Percentiles rank a stretch among this genome's conserved stretches.
These are phyloP conservation scores for Meteorus sp. DNA, from an alignment of 1,140 invertebrate species.

Conservation along the genomic window DNA sequence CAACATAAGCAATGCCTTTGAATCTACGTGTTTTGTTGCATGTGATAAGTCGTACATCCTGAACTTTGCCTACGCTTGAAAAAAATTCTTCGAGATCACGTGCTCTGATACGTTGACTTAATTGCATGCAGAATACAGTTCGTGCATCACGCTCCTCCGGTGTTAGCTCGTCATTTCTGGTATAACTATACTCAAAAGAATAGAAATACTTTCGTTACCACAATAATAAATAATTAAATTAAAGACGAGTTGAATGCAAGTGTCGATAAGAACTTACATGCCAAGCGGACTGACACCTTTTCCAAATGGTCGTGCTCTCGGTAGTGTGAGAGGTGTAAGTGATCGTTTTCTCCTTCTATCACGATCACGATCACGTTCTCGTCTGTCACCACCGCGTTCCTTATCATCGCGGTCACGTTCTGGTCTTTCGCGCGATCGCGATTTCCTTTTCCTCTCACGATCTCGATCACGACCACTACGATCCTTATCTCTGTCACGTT, in stretches of 20 bases:
- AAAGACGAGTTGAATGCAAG: too few relatives aligned
- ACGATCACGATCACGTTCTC: conserved; percentile 28
- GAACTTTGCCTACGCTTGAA: conserved; percentile 96
- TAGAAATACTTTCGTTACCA: not conserved
- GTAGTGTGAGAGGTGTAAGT: conserved; percentile 56
- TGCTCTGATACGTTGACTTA: conserved; percentile 91
- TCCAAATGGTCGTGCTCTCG: conserved; percentile 54
- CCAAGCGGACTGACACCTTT: conserved; percentile 55
- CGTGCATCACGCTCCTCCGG: conserved; percentile 97
- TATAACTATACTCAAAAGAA: conserved; percentile 18
- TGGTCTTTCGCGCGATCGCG: conserved; percentile 38
- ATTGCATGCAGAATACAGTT: conserved; percentile 98
- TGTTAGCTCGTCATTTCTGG: conserved; percentile 74
- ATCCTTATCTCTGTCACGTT: conserved; percentile 1
- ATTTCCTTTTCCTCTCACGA: conserved; percentile 37
- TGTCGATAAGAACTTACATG: conserved; percentile 48
- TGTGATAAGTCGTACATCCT: conserved; percentile 97
- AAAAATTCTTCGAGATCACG: conserved; percentile 99
- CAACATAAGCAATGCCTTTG: conserved; percentile 99
- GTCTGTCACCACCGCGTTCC: conserved; percentile 6
- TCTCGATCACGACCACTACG: conserved; percentile 48
- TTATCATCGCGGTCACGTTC: conserved; percentile 29
- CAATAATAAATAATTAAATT: too few relatives aligned
- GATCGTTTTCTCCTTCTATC: conserved; percentile 53
- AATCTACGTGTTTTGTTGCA: conserved; percentile 98